Base-by-base conservation (phyloP, 2,888 invertebrate species). In the Glaucopsyche alexis region DNA sequence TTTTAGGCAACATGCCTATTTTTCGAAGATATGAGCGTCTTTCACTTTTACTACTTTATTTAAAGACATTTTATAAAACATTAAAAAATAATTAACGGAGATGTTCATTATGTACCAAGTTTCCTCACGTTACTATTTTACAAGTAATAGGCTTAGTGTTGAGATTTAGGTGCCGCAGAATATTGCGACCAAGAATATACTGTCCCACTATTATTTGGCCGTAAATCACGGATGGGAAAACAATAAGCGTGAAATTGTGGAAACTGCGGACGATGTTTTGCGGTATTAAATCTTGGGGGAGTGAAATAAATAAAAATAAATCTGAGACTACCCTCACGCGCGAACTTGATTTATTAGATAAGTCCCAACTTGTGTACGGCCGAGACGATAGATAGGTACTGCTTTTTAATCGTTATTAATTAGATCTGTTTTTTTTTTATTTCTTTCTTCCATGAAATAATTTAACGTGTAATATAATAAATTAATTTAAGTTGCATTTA, bases 161-260 rank as follows among this genome's bases (percentile, higher is more conserved):
- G 89, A 92, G 92, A 93, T 93, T 93, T 93, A 93, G 92, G 90
- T 88, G 92, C 89, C 92, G 90, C 89, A 91, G 82, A 90, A 89
- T 93, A 93, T 93, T 93, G 90, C 91, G 87, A 81, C 86, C 88
- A 85, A 89, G 89, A 89, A 85, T 89, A 91, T 90, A 91, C 87
- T 85, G 90, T 87, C 85, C 50, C 86, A 89, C 91, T 89, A 93
- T 92, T 93, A 92, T 88, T 82, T 80, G 85, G 79, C 82, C 88
- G 87, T 93, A 93, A 93, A 93, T 93, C 93, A 91, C 84, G 90
- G 93, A 93, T 92, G 92, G 92, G 92, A 92, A 93, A 93, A 93
- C 93, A 93, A 93, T 93, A 92, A 91, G 93, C 93, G 93, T 92
- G 93, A 93, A 93, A 93, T 93, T 92, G 93, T 93, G 93, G 92